Conservation (phyloP, 2,113 vertebrate species). For the Cyprinodon brontotheroides region DNA sequence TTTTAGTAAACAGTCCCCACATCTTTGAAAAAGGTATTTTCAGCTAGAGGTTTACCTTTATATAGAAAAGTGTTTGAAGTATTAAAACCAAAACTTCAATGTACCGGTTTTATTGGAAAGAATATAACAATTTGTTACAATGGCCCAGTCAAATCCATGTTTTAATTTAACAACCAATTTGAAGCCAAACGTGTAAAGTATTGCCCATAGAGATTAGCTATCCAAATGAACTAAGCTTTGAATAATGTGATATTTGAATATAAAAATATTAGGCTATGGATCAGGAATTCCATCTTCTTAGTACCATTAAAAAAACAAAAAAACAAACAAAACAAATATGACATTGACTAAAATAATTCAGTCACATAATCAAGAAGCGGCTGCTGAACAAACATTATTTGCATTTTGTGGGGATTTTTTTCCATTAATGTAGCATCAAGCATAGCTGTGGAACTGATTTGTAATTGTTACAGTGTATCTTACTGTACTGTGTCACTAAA, state of each 20-base stretch:
- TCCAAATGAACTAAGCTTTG: background rate
- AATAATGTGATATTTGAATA: no score
- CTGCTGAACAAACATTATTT: background rate
- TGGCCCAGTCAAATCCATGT: background rate
- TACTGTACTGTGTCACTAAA: slow-evolving; percentile 66
- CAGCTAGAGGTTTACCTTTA: no score
- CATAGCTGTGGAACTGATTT: slow-evolving; percentile 24
- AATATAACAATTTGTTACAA: background rate
- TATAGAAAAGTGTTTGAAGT: no score
- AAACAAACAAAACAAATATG: background rate
- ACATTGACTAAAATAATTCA: background rate
- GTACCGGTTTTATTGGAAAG: no score
- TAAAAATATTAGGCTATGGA: no score
- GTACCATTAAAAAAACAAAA: no score
- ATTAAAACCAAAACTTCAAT: no score
- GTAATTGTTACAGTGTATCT: slow-evolving; percentile 55
- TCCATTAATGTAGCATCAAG: slow-evolving; percentile 1
- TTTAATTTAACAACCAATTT: background rate
- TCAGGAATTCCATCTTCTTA: no score
- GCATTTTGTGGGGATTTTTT: background rate
- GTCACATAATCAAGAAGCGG: background rate
- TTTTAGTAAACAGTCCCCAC: no score
- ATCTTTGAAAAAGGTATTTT: no score
- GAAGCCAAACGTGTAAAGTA: background rate
- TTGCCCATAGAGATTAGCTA: background rate